Evolutionary conservation across 2,113 vertebrate species (phyloP).

Genomic region (Ascaphus truei): DNA sequence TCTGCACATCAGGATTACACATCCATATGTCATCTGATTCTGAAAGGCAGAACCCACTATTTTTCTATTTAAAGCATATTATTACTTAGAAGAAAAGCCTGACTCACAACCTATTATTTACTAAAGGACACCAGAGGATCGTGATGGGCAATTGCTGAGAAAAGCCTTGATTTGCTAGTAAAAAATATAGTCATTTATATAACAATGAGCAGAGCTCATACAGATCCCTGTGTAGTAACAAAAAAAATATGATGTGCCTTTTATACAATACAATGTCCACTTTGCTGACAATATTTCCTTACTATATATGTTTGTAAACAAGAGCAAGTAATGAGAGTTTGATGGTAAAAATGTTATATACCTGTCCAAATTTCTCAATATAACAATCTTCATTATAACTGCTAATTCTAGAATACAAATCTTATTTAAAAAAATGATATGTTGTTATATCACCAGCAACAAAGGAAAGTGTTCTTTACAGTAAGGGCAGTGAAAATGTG

Average conservation of each 20-base stretch:
- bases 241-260: not conserved
- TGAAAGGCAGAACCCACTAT: conserved; percentile 8
- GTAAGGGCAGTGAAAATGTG: too few relatives aligned
- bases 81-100: conserved; percentile 20
- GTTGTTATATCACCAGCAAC: too few relatives aligned
- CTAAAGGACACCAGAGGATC: conserved; percentile 1
- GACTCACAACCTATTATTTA: conserved; percentile 24
- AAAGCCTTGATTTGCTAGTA: not conserved
- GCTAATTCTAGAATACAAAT: too few relatives aligned
- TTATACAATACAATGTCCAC: too few relatives aligned
- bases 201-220: not conserved
- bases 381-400: too few relatives aligned
- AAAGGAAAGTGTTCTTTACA: too few relatives aligned
- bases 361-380: too few relatives aligned
- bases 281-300: too few relatives aligned
- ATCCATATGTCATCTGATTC: conserved; percentile 20
- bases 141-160: not conserved
- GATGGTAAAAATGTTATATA: too few relatives aligned
- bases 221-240: not conserved
- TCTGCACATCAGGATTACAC: conserved; percentile 25
- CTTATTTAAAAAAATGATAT: too few relatives aligned
- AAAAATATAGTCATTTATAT: not conserved
- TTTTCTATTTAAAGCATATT: conserved; percentile 25
- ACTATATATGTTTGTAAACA: too few relatives aligned
- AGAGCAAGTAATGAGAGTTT: too few relatives aligned